Conservation (phyloP, 2,113 vertebrate genomes). For the Bagarius yarrelli region DNA sequence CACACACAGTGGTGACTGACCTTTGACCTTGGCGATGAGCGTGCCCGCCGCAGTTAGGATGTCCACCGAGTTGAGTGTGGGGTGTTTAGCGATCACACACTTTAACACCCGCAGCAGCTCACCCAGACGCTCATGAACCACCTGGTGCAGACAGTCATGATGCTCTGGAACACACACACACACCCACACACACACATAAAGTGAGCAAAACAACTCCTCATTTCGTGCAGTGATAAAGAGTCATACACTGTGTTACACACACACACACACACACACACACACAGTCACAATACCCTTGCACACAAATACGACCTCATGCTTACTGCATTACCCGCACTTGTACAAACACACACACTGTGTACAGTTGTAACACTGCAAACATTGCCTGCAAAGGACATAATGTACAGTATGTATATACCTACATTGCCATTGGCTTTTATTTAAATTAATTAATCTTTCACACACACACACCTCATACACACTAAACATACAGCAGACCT, state of each 20-base stretch:
- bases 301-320: neutral
- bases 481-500: neutral
- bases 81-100: slow-evolving; percentile 86
- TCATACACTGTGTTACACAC: neutral
- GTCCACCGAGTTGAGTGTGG: slow-evolving; percentile 89
- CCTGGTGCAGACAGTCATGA: slow-evolving; percentile 83
- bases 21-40: slow-evolving; percentile 93
- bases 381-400: neutral
- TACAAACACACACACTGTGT: slow-evolving; percentile 9
- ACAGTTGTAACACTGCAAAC: neutral
- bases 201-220: slow-evolving; percentile 17
- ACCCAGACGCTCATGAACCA: slow-evolving; percentile 87
- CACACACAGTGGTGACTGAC: slow-evolving; percentile 71
- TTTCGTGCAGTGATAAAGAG: neutral
- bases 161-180: slow-evolving; percentile 70
- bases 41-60: slow-evolving; percentile 91
- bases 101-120: slow-evolving; percentile 88
- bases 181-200: slow-evolving; percentile 24
- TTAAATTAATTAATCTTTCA: neutral
- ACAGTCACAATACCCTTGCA: neutral
- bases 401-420: too few relatives aligned
- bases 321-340: neutral
- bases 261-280: slow-evolving; percentile 12
- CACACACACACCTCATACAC: slow-evolving; percentile 35
- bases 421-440: too few relatives aligned